Base-by-base conservation (phyloP, 1,140 invertebrate species). In the Drosophila truncata region DNA sequence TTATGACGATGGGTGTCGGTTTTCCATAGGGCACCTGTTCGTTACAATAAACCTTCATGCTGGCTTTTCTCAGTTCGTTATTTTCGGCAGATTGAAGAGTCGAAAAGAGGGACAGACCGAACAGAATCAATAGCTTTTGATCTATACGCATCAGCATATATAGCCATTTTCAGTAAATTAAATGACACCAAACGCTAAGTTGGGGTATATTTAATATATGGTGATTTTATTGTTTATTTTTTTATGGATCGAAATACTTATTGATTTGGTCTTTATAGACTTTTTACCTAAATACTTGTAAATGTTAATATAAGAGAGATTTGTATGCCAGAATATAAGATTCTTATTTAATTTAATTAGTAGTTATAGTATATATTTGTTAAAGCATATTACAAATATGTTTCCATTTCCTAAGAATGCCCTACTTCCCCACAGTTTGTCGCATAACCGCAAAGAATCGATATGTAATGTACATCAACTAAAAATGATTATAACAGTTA, bases 381-480 rank as follows among this genome's bases (percentile, higher is more conserved):
- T 29, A 29, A 5, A 6, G 4, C 4, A 16, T 37, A 37, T 37
- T 16, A 16, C 1, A 16, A 37, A 6, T 37, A 39, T 3, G 13
- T 39, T n/a, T 7, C 16, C 0, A 16, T 16, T 16, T n/a, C 16
- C 11, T n/a, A 9, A 9, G 2, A 33, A 5, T 16, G 4, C 0
- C 2, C 13, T 73, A 27, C 13, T 77, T 66, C 9, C 4, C 77
- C n/a, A 80, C 25, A 66, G 4, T 72, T 46, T 60, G 55, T 9
- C 71, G 64, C 7, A 80, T 44, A 10, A 84, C 47, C 2, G 81
- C 54, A 55, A 65, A 72, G 37, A 77, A 64, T 1, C 67, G 55
- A 44, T 80, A 85, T 3, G 82, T 85, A 1, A 80, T 84, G 14
- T n/a, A 31, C 35, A 84, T 81, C 31, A 84, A 25, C 82, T 84